Evolutionary conservation across 2,113 vertebrate genomes (phyloP), one percentile per base, ranked within the genome.

Genomic region (Hucho hucho): DNA sequence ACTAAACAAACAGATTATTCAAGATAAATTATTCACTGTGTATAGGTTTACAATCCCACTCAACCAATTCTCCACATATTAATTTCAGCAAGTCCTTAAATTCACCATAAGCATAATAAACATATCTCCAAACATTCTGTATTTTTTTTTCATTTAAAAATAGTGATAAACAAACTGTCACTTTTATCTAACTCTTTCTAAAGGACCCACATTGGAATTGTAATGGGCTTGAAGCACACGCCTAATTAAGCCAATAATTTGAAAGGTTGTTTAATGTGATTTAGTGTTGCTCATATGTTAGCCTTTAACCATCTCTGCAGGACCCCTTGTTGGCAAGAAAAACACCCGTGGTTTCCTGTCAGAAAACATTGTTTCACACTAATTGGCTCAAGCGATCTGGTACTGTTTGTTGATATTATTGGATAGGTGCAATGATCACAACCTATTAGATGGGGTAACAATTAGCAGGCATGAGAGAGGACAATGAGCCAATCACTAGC

Each of bases 321-420:
- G 79, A 70, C 32, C 67, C 69, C 67, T 9, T 65, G 77, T 49
- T 72, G 59, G 68, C 73, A 64, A 67, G 29, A 69, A 64, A 81
- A 69, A 26, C 72, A 76, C 77, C 71, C 79, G 76, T 76, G 79
- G 82, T 76, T 76, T 46, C 24, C 72, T 75, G 77, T 77, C 79
- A 75, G 75, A 84, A 84, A 72, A 70, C 3, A 49, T 74, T 25
- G 56, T 46, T 32, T 65, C 47, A 61, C 1, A 53, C 73, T 79
- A 75, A 84, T 81, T 82, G 53, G 53, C 64, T 43, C 58, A 64
- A 53, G 63, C 18, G 29, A 72, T 13, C 73, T 46, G 43, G 67
- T 25, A 43, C 58, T 29, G 61, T 46, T 68, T 22, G 32, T 43
- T 47, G 24, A 65, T 28, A 6, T 65, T 16, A 65, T 28, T 28